Evolutionary conservation across 2,797 vertebrate genomes (phyloP).

Genomic region (Bufotes viridis): DNA sequence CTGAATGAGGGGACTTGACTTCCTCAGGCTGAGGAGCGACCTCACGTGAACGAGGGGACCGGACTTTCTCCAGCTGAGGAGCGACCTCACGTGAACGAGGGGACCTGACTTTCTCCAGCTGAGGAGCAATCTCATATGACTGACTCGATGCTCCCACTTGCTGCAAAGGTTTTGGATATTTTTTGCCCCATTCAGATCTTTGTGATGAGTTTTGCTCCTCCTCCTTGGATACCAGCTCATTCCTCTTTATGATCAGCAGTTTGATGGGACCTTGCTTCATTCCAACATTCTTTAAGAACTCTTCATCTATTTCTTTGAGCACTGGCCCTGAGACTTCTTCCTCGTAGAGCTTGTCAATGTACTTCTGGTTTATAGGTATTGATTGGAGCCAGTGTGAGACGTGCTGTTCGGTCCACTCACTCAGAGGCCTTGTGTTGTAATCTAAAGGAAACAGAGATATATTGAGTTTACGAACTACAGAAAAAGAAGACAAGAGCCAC

Average conservation of each 20-base stretch:
- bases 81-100: too few species aligned
- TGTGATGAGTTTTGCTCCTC: neutral
- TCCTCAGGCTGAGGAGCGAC: too few species aligned
- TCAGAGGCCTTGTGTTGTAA: slow-evolving; percentile 60
- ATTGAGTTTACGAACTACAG: neutral
- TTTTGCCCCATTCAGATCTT: neutral
- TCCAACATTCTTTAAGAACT: slow-evolving; percentile 74
- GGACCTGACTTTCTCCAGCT: neutral
- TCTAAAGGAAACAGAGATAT: neutral
- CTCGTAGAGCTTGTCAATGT: slow-evolving; percentile 72
- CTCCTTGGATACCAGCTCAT: slow-evolving; percentile 64
- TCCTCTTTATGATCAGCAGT: slow-evolving; percentile 75
- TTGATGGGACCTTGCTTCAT: slow-evolving; percentile 80
- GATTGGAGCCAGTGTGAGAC: slow-evolving; percentile 79
- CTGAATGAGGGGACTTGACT: too few species aligned
- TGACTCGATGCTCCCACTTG: neutral
- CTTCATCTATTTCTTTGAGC: slow-evolving; percentile 69
- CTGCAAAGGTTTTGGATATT: neutral
- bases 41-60: too few species aligned
- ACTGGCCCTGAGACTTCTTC: slow-evolving; percentile 77
- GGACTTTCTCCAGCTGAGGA: neutral
- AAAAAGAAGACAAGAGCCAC: neutral
- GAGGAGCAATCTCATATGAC: neutral
- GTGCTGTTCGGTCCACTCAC: slow-evolving; percentile 77
- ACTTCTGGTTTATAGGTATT: slow-evolving; percentile 75